Conservation (phyloP, 1,140 invertebrate genomes). For the Brachystomella parvula region DNA sequence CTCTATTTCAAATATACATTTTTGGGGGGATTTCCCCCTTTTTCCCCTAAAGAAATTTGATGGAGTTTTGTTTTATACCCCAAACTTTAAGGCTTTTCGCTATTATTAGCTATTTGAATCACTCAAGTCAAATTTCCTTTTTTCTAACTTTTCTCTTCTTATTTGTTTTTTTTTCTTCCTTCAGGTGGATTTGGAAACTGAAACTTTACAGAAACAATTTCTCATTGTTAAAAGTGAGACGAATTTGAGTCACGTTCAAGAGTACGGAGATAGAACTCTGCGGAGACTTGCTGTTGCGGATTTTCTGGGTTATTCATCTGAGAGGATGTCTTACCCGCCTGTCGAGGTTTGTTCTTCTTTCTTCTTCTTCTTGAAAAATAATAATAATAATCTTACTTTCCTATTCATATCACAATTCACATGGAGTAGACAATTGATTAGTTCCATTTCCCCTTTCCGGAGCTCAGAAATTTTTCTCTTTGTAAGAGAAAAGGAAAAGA, state of each 20-base stretch:
- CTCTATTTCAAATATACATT: background rate
- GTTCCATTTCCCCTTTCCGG: conserved; percentile 1
- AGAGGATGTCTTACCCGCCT: conserved; percentile 14
- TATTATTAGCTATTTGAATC: too few species aligned
- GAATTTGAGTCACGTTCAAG: conserved; percentile 53
- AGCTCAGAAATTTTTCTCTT: conserved; percentile 10
- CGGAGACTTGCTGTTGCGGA: conserved; percentile 42
- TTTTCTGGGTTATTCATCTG: conserved; percentile 42
- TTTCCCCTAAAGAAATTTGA: background rate
- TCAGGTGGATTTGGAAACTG: conserved; percentile 49
- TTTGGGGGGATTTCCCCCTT: background rate
- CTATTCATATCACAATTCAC: background rate
- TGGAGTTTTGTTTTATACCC: background rate
- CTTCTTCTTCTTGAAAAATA: conserved; percentile 10
- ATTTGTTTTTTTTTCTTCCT: conserved; percentile 31
- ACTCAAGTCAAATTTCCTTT: too few species aligned
- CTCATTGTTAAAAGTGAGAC: conserved; percentile 52
- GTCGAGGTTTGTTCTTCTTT: conserved; percentile 26
- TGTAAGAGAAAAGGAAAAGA: too few species aligned
- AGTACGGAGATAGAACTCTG: conserved; percentile 51
- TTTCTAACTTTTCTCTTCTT: too few species aligned
- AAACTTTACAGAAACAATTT: conserved; percentile 53
- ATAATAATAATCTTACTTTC: background rate
- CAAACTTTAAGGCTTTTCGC: too few species aligned
- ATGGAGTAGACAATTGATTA: conserved; percentile 17